phyloP scores from a whole-genome alignment of 2,797 vertebrate genomes.

The Gila robusta region DNA sequence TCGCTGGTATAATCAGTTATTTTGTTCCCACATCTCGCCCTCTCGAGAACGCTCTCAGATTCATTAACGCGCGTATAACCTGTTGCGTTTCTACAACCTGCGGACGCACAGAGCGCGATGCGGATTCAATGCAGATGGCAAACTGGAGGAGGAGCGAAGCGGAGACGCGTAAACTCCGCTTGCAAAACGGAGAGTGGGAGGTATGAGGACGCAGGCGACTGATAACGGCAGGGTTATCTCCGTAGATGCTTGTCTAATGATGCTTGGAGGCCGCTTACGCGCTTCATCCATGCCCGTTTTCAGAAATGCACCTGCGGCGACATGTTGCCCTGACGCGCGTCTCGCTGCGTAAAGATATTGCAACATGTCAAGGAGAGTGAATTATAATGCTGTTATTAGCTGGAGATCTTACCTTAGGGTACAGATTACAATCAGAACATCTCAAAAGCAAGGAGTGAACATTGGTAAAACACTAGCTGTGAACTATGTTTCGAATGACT shows the following conservation, averaged over 20 bases:
- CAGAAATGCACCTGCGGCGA: conserved; percentile 49
- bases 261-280: conserved; percentile 1
- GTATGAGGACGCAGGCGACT: conserved; percentile 14
- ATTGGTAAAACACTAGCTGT: conserved; percentile 4
- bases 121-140: conserved; percentile 57
- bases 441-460: neutral
- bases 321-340: conserved; percentile 11
- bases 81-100: conserved; percentile 28
- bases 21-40: conserved; percentile 68
- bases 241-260: conserved; percentile 17
- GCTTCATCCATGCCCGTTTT: neutral
- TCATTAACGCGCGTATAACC: conserved; percentile 25
- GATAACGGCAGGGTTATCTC: conserved; percentile 24
- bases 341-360: conserved; percentile 14
- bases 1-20: conserved; percentile 1
- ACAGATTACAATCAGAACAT: conserved; percentile 19
- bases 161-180: conserved; percentile 45
- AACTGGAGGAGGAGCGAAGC: conserved; percentile 76
- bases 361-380: conserved; percentile 21
- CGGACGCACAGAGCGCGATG: conserved; percentile 62
- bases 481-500: neutral
- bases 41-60: neutral
- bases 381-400: conserved; percentile 12
- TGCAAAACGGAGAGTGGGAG: conserved; percentile 50
- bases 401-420: conserved; percentile 11